A percentile compares a stretch with the other conserved stretches of the same genome.
Conservation (phyloP, 2,888 invertebrate genomes). For the Orthosia gothica region DNA sequence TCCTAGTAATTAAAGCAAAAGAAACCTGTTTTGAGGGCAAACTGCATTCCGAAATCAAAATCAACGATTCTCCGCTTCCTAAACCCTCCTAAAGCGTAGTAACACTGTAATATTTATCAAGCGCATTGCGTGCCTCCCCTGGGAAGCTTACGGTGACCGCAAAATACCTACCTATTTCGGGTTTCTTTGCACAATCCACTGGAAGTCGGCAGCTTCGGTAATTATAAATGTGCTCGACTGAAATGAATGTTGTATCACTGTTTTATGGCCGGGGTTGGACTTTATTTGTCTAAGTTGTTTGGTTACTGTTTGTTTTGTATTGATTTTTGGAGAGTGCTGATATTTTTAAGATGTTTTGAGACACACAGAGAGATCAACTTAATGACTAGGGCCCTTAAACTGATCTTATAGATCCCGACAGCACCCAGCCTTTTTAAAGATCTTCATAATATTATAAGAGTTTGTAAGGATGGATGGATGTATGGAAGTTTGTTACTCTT, state of each 20-base stretch:
- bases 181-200: constrained; percentile 59
- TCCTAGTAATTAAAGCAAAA: too few species aligned
- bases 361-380: neutral
- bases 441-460: too few species aligned
- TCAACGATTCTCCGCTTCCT: constrained; percentile 16
- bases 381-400: too few species aligned
- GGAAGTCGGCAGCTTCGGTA: constrained; percentile 56
- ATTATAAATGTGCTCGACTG: constrained; percentile 63
- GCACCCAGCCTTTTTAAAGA: too few species aligned
- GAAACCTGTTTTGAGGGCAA: neutral
- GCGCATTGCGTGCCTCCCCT: constrained; percentile 62
- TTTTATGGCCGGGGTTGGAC: constrained; percentile 40
- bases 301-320: constrained; percentile 23
- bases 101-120: constrained; percentile 62
- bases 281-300: constrained; percentile 14
- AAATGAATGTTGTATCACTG: constrained; percentile 48
- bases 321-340: neutral
- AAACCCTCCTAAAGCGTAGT: constrained; percentile 42
- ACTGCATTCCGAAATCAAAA: constrained; percentile 55
- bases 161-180: constrained; percentile 54
- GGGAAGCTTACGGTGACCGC: constrained; percentile 54
- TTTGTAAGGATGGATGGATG: too few species aligned
- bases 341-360: neutral
- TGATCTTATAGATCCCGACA: too few species aligned
- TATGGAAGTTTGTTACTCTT: too few species aligned